A percentile compares a stretch with the other conserved stretches of the same genome.
These are phyloP conservation scores for Dendrophyllia cribrosa DNA, from an alignment of 64 coral and sea anemone species.

Conservation along the genomic window DNA sequence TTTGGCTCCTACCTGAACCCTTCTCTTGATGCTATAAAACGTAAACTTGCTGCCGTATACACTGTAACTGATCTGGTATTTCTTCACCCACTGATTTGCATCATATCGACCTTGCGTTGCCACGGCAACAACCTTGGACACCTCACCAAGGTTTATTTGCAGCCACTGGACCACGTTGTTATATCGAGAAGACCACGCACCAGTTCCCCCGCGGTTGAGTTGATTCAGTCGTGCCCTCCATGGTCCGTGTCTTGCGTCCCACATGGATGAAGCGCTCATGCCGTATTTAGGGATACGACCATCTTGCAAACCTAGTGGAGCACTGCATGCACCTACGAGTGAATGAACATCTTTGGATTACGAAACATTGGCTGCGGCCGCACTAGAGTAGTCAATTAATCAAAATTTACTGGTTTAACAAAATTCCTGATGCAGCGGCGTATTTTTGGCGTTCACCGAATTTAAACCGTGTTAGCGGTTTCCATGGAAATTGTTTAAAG, in stretches of 20 bases:
- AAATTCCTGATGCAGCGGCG: too few species aligned
- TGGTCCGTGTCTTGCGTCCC: conserved; percentile 63
- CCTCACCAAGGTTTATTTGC: conserved; percentile 39
- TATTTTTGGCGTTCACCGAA: too few species aligned
- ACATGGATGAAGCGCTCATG: conserved; percentile 46
- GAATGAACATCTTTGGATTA: too few species aligned
- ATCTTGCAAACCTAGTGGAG: conserved; percentile 65
- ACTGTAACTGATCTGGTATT: conserved; percentile 60
- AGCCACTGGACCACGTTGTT: conserved; percentile 69
- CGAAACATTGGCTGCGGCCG: too few species aligned
- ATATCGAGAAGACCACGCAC: conserved; percentile 51
- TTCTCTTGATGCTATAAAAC: conserved; percentile 55
- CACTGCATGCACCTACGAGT: conserved; percentile 39
- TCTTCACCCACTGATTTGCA: conserved; percentile 75
- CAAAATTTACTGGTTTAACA: too few species aligned
- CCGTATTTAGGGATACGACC: conserved; percentile 40
- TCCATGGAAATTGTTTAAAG: too few species aligned
- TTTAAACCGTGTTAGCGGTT: too few species aligned
- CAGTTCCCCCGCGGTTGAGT: conserved; percentile 41
- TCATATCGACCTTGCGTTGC: conserved; percentile 77
- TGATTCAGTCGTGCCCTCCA: conserved; percentile 53
- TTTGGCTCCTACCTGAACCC: conserved; percentile 18
- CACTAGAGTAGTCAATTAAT: too few species aligned
- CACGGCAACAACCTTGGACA: conserved; percentile 38
- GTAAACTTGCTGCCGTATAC: conserved; percentile 23